Evolutionary conservation across 2,888 invertebrate genomes (phyloP).

Genomic region (Pogonocherus hispidulus): DNA sequence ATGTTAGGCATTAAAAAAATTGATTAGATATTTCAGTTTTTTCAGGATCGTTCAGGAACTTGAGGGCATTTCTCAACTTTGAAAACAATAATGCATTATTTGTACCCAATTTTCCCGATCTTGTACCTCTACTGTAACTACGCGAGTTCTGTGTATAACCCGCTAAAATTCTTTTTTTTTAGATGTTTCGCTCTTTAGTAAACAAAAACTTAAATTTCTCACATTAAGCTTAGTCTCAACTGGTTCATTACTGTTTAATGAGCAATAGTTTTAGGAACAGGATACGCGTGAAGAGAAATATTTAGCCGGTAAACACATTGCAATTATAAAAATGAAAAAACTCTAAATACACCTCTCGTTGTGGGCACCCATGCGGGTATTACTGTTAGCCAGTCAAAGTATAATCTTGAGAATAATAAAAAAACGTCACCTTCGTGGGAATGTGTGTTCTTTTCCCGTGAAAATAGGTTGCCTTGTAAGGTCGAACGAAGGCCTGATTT

Average conservation of each 20-base stretch:
- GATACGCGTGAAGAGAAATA: constrained; percentile 6
- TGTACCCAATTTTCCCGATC: no score
- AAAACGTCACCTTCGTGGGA: constrained; percentile 51
- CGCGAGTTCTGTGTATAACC: no score
- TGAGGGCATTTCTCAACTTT: no score
- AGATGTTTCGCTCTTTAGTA: no score
- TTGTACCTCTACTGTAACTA: no score
- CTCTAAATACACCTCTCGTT: constrained; percentile 4
- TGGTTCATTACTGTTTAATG: neutral
- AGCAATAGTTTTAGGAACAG: neutral
- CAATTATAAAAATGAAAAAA: constrained; percentile 32
- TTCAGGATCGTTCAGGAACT: no score
- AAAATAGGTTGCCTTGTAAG: constrained; percentile 58
- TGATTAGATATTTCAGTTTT: no score
- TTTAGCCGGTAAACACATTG: constrained; percentile 17
- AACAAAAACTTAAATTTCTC: neutral
- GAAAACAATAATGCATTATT: no score
- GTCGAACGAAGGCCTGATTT: constrained; percentile 50
- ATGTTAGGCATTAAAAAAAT: no score
- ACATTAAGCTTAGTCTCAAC: neutral
- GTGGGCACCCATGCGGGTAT: constrained; percentile 1
- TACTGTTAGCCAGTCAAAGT: constrained; percentile 26
- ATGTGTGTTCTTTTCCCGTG: constrained; percentile 53
- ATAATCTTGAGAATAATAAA: constrained; percentile 36
- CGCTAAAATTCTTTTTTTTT: no score